Conservation (phyloP, 1,140 invertebrate genomes). For the Anastatus disparis region DNA sequence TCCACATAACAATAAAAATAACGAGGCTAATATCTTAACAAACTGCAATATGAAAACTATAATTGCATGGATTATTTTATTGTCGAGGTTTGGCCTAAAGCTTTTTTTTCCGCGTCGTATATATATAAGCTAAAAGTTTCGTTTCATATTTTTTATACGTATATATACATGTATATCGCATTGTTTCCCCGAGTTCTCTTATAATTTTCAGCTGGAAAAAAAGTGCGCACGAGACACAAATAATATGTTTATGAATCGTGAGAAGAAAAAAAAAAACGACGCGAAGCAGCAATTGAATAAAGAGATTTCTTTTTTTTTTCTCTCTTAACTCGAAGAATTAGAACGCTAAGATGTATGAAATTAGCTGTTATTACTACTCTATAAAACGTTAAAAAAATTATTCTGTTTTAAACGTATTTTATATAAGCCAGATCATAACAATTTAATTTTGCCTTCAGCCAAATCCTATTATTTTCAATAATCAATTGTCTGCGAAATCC, state of each 20-base stretch:
- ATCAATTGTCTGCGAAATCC: conserved; percentile 2
- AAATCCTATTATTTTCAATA: conserved; percentile 12
- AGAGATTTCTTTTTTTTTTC: conserved; percentile 6
- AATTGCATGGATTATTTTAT: conserved; percentile 30
- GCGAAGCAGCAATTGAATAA: neutral
- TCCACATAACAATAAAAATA: neutral
- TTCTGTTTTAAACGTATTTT: neutral
- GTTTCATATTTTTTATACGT: too few species aligned
- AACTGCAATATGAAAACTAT: neutral
- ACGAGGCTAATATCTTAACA: neutral
- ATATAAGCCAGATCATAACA: conserved; percentile 13
- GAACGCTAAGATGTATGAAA: conserved; percentile 18
- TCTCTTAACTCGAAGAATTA: conserved; percentile 7
- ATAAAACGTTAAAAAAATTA: conserved; percentile 1
- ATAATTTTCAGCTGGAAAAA: neutral
- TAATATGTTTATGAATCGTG: conserved; percentile 20
- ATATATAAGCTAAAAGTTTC: too few species aligned
- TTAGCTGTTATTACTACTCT: conserved; percentile 10
- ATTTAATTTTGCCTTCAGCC: neutral
- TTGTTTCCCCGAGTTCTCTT: neutral
- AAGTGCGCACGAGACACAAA: conserved; percentile 4
- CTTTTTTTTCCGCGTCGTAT: neutral
- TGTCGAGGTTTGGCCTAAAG: neutral
- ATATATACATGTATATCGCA: conserved; percentile 16
- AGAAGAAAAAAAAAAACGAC: conserved; percentile 19